Evolutionary conservation across 2,113 vertebrate genomes (phyloP).

Genomic region (Hyla sarda): DNA sequence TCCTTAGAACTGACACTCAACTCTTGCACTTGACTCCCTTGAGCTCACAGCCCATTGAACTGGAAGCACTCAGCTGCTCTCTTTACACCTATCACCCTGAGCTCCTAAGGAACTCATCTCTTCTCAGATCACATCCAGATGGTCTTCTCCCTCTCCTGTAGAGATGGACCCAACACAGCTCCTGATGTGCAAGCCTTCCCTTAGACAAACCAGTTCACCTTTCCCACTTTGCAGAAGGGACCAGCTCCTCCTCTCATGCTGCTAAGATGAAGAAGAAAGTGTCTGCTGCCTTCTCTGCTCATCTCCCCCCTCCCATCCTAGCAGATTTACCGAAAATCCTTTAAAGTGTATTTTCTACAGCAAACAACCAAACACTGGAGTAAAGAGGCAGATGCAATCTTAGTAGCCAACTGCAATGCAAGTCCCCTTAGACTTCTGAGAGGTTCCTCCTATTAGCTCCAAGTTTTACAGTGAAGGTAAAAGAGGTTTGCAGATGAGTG

Average conservation of each 20-base stretch:
- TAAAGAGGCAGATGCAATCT: not conserved
- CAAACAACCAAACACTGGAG: constrained; percentile 7
- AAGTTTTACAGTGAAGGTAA: constrained; percentile 29
- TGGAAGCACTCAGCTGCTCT: not conserved
- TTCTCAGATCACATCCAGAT: not conserved
- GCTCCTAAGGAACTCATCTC: not conserved
- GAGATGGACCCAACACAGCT: not conserved
- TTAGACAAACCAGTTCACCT: not conserved
- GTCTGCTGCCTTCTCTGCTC: constrained; percentile 20
- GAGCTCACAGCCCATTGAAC: not conserved
- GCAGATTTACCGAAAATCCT: constrained; percentile 37
- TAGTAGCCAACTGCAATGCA: not conserved
- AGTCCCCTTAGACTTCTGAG: constrained; percentile 14
- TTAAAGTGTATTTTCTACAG: constrained; percentile 5
- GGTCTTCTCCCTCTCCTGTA: not conserved
- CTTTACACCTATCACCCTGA: not conserved
- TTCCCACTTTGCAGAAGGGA: constrained; percentile 43
- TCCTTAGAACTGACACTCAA: not conserved
- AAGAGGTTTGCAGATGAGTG: not conserved
- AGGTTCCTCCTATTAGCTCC: not conserved
- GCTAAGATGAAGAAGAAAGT: constrained; percentile 44
- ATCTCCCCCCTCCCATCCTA: constrained; percentile 32
- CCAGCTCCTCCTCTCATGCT: constrained; percentile 39
- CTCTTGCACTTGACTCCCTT: not conserved
- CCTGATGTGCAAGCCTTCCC: not conserved